A percentile compares a stretch with the other conserved stretches of the same genome.
phyloP scores from a whole-genome alignment of 2,888 invertebrate genomes.

The Eupithecia dodoneata region DNA sequence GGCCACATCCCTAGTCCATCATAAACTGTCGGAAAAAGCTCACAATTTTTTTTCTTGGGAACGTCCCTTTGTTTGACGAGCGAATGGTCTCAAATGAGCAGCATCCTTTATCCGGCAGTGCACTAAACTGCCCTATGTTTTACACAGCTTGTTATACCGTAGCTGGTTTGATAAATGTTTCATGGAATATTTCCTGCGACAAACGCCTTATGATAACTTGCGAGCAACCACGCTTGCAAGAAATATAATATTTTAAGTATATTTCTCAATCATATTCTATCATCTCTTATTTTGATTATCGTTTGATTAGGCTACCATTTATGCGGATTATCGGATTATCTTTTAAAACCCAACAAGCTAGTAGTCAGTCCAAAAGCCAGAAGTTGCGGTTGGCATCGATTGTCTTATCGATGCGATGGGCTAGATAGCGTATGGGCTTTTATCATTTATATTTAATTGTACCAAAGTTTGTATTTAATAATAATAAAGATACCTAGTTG shows the following conservation, averaged over 20 bases:
- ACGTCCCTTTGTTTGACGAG: slow-evolving; percentile 11
- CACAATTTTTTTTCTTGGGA: neutral
- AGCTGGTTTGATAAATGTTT: neutral
- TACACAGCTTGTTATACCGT: neutral
- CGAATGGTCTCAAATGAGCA: slow-evolving; percentile 29
- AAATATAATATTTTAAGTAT: neutral
- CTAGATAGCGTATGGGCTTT: no score
- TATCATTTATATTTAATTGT: no score
- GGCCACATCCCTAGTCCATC: slow-evolving; percentile 1
- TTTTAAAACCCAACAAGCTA: neutral
- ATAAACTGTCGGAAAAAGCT: neutral
- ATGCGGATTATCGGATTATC: neutral
- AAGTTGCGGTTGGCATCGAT: neutral
- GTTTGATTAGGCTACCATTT: neutral
- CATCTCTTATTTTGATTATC: neutral
- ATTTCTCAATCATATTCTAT: neutral
- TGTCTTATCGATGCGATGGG: no score
- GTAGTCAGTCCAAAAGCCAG: neutral
- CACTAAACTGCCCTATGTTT: slow-evolving; percentile 20
- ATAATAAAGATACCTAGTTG: neutral
- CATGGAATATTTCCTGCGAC: neutral
- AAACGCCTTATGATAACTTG: neutral
- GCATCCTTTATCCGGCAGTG: slow-evolving; percentile 36
- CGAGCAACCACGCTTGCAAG: neutral
- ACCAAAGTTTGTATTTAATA: no score